Evolutionary conservation across 2,113 vertebrate genomes (phyloP).

Genomic region (Gila orcuttii): DNA sequence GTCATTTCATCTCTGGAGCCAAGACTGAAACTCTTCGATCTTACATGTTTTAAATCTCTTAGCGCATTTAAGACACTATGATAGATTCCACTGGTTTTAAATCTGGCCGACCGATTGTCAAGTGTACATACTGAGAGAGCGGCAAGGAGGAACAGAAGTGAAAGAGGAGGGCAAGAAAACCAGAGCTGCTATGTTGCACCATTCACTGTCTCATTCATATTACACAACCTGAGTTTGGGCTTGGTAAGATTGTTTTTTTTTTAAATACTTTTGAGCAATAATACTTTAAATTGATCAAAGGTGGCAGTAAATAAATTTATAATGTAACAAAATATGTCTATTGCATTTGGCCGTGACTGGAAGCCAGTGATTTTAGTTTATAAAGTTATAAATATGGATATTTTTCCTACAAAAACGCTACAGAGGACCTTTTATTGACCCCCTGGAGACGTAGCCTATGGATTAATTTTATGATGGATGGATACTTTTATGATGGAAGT

Average conservation of each 20-base stretch:
- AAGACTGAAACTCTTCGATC: background rate
- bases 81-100: background rate
- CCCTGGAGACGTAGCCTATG: too few species aligned
- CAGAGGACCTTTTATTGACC: too few species aligned
- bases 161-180: background rate
- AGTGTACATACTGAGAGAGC: background rate
- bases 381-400: too few species aligned
- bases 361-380: too few species aligned
- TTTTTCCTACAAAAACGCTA: too few species aligned
- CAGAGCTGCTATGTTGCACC: background rate
- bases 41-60: background rate
- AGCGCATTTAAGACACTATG: background rate
- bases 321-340: too few species aligned
- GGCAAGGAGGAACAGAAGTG: background rate
- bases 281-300: background rate
- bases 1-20: background rate
- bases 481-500: too few species aligned
- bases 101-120: background rate
- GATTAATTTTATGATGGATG: too few species aligned
- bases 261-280: background rate
- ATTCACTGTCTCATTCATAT: background rate
- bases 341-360: too few species aligned
- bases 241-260: background rate
- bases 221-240: background rate
- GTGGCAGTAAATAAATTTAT: background rate